Evolutionary conservation across 2,888 invertebrate species (phyloP), one percentile per base, ranked within the genome.

Genomic region (Megamerina dolium): DNA sequence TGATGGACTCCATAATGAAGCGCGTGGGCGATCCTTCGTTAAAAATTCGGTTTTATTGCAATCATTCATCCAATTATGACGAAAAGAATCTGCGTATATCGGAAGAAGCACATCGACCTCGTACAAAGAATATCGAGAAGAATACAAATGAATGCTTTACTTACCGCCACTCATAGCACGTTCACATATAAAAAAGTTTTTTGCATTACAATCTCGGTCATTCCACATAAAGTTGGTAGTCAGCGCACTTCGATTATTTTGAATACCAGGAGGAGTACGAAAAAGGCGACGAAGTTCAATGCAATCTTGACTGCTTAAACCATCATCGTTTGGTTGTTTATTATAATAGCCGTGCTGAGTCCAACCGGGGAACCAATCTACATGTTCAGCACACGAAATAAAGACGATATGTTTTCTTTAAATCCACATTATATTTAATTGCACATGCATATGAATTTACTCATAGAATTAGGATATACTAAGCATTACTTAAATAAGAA

Each of bases 281-380:
- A 83, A 87, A 51, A 78, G 75, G 34, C 82, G 73, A 8, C 87
- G 72, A 6, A 85, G 75, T 64, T 89, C 88, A 43, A 88, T 83
- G 68, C 88, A 89, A 70, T 88, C 87, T 65, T 87, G 86, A 5
- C 82, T 80, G 17, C 85, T 83, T 10, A 85, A 77, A 1, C 87
- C 87, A 61, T 88, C 88, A 64, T 88, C 88, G 63, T 86, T 88
- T 0, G 88, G 88, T 63, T 88, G 87, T 32, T 74, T 72, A 58
- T 78, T 79, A 58, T 77, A 79, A 51, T 80, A 73, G 34, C 79
- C 78, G 65, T 81, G 81, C 53, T 82, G 78, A 4, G 79, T 74
- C 85, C 85, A 87, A 1, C 87, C 87, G 4, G 84, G 82, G 64
- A 87, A 88, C 88, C 88, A 89, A 68, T 87, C 87, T 88, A 66